A percentile compares a stretch with the other conserved stretches of the same genome.
These are phyloP conservation scores for Drosophila neotestacea DNA, from an alignment of 2,888 invertebrate species.

Conservation along the genomic window DNA sequence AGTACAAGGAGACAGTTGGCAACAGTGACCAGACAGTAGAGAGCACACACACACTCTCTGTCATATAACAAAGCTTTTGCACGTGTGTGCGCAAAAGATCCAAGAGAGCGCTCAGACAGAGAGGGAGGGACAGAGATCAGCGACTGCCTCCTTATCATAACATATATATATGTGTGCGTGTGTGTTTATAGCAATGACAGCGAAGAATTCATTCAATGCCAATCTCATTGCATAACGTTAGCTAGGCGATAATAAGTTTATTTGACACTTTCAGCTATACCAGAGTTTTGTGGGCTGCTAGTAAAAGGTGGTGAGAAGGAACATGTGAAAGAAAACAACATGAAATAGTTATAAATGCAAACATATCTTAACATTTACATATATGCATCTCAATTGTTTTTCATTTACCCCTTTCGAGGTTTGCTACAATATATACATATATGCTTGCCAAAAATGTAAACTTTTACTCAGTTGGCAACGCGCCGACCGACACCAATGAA, in stretches of 20 bases:
- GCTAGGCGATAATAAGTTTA: constrained; percentile 35
- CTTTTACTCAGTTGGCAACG: constrained; percentile 63
- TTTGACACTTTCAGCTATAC: constrained; percentile 9
- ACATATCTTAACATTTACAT: constrained; percentile 13
- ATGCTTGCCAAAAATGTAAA: constrained; percentile 61
- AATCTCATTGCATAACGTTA: constrained; percentile 54
- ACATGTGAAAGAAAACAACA: constrained; percentile 3
- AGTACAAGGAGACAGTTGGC: constrained; percentile 42
- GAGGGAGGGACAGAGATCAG: constrained; percentile 24
- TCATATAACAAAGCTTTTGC: constrained; percentile 9
- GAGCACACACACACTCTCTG: constrained; percentile 2
- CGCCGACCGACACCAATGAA: constrained; percentile 30
- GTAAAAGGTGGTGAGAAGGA: constrained; percentile 29
- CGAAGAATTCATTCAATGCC: constrained; percentile 55
- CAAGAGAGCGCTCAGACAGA: constrained; percentile 9
- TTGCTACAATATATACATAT: constrained; percentile 28
- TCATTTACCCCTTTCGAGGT: constrained; percentile 81
- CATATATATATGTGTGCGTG: constrained; percentile 3
- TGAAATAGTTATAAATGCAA: constrained; percentile 21
- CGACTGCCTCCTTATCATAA: constrained; percentile 27
- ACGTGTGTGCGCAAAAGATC: constrained; percentile 50
- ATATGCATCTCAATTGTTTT: constrained; percentile 62
- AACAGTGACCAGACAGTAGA: constrained; percentile 32
- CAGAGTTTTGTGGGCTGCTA: constrained; percentile 4
- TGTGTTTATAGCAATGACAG: constrained; percentile 20